Conservation (phyloP, 2,888 invertebrate species). For the Orthosia incerta region DNA sequence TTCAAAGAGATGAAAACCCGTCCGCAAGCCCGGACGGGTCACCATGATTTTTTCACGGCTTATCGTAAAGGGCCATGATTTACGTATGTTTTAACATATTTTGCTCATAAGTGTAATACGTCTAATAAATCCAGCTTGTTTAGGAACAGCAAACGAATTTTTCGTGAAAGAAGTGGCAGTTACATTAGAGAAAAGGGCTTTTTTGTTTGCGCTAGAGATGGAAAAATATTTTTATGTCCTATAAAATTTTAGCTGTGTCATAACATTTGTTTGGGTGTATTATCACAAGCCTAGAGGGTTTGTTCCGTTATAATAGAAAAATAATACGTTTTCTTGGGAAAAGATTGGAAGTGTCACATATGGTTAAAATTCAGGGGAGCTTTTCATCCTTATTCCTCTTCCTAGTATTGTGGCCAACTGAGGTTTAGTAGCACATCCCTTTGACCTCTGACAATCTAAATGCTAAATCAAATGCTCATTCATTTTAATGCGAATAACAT, state of each 20-base stretch:
- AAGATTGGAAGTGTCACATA: background rate
- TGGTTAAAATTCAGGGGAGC: background rate
- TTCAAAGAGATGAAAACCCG: slow-evolving; percentile 12
- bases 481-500: no score
- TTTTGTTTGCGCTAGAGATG: background rate
- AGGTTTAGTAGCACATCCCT: background rate
- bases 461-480: no score
- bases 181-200: background rate
- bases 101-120: background rate
- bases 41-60: background rate
- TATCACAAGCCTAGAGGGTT: slow-evolving; percentile 12
- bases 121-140: background rate
- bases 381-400: no score
- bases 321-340: background rate
- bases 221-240: background rate
- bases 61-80: background rate
- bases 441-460: background rate
- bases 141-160: background rate
- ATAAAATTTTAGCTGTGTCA: slow-evolving; percentile 4
- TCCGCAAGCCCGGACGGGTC: background rate
- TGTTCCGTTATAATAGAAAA: background rate
- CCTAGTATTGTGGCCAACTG: background rate
- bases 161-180: background rate
- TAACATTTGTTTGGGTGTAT: slow-evolving; percentile 22
- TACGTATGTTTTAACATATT: slow-evolving; percentile 1